Base-by-base conservation (phyloP, 2,113 vertebrate genomes). In the Tinamus guttatus region DNA sequence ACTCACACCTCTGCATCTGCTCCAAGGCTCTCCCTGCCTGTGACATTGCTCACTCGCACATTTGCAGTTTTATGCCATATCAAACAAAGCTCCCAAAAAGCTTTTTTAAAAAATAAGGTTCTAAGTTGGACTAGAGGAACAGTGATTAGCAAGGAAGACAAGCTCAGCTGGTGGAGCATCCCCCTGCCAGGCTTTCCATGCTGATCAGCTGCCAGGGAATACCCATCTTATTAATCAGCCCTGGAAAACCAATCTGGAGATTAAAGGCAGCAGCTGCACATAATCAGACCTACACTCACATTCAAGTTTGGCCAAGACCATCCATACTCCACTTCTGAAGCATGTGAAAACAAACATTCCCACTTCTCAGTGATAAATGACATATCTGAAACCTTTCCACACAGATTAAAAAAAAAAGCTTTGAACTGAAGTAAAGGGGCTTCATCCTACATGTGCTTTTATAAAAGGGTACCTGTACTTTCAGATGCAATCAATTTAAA, bases 1-100 rank as follows among this genome's bases (percentile, higher is more conserved):
- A 38, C 9, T 30, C 3, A 0, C 11, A 63, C 40, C 41, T 11
- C 12, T 67, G 4, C 20, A 22, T 3, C 28, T 24, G 54, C 41
- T 73, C 21, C 47, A 68, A 68, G 36, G n/a, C 36, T 34, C 41
- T n/a, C 15, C 62, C 28, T 60, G 54, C 36, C n/a, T 36, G 41
- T 20, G 11, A 17, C 40, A 14, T 30, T 34, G 34, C 45, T 32
- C 28, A n/a, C n/a, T 65, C 74, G 51, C 56, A 54, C 3, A 15
- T 24, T 11, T 21, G 7, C n/a, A 38, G 3, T n/a, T 92, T 67
- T 27, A 56, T 11, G 19, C 36, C 43, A 27, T 22, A 47, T 20
- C 8, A 60, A 82, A 54, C 36, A 56, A 32, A 84, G 30, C 36
- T 22, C 41, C 10, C n/a, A 34, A 32, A 65, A 80, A 81, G n/a